Base-by-base conservation (phyloP, 1,140 invertebrate species). In the Camponotus pennsylvanicus region DNA sequence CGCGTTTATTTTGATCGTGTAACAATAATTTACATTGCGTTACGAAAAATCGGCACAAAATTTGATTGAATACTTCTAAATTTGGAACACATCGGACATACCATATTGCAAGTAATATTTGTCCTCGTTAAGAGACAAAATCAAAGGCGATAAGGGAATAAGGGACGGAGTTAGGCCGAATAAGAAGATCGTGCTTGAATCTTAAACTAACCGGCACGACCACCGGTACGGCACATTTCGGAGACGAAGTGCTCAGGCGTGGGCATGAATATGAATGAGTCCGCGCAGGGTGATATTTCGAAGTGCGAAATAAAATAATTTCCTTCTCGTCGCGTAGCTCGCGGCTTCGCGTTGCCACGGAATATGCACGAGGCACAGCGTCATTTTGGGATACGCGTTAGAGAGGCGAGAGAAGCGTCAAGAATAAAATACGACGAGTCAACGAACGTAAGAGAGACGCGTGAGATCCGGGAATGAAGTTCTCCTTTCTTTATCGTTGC, bases 251-350 rank as follows among this genome's bases (percentile, higher is more conserved):
- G 86, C 88, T 78, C 69, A 86, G 57, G 73, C 89, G 80, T 79
- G 76, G 88, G 67, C 89, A 93, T 94, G 93, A 94, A 94, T 94
- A 94, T 93, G 91, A 94, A 94, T 93, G 91, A 93, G 76, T 57
- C 52, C 57, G 75, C 57, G 75, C 52, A 37, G 57, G 82, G 52
- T 86, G 84, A 80, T 88, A 88, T 86, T 76, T 84, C 88, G 88
- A 93, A 93, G 89, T 83, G 89, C 83, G 85, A 92, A 93, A 92
- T 93, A 93, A 93, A 92, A 93, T 92, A 92, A 92, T 92, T 89
- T 91, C 79, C 86, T 78, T 80, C 70, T 79, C 80, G 55, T 82
- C 55, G 49, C 49, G 86, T 66, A 27, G 84, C 57, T 87, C 61
- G 67, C 66, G 73, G 78, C 85, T 86, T 88, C 49, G 32, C 34